Evolutionary conservation across 2,888 invertebrate genomes (phyloP), one percentile per base, ranked within the genome.

Genomic region (Heteropelma amictum): DNA sequence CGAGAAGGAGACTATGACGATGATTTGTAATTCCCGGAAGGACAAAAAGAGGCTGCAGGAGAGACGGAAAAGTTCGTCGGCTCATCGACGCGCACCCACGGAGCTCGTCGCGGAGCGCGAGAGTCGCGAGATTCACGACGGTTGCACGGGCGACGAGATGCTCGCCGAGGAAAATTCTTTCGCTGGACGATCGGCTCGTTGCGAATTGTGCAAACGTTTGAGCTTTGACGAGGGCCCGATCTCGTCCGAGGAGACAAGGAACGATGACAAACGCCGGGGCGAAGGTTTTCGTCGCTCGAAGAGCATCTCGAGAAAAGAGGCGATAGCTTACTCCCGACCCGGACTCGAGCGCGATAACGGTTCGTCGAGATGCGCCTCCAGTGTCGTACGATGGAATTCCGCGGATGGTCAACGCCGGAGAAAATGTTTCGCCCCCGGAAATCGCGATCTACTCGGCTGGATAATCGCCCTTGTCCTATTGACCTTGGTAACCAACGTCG

Each of bases 301-400:
- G 53, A 80, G 72, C 23, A 56, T 71, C 67, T 63, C 38, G 17
- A 74, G 61, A 58, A 61, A 40, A 47, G 63, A 40, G 14, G 19
- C 47, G 2, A 47, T 70, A 19, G 45, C 54, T 33, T 23, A 35
- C 17, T 38, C 71, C 38, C 35, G 71, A 8, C 68, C 61, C 45
- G 69, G 47, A 5, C 56, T 77, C 63, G 78, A 77, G 28, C 45
- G 30, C 28, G 76, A 76, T 65, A 77, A 77, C 74, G 79, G 80
- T 19, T 81, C 82, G 70, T 72, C 79, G 19, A 80, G 79, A 77
- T 83, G 83, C 79, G 86, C 82, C 61, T 84, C 87, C 38, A 87
- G 82, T 82, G 87, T 86, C 38, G 87, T 87, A 33, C 85, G 88
- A 82, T 88, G 88, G 88, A 81, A 70, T 17, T 28, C 56, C 19